Base-by-base conservation (phyloP, 1,140 invertebrate genomes). In the Mylabris phalerata region DNA sequence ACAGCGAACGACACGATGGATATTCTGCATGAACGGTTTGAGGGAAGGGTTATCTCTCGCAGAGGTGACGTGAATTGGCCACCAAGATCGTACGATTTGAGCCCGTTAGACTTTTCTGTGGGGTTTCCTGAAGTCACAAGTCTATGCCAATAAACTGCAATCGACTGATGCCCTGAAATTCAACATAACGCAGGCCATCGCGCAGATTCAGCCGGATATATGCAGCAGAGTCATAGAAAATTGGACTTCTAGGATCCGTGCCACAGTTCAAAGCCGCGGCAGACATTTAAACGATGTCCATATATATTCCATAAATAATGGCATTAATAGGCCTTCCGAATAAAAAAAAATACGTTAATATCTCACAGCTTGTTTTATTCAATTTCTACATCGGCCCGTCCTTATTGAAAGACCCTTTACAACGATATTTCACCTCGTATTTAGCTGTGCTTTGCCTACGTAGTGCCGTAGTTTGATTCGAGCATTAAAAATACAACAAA, bases 1-100 rank as follows among this genome's bases (percentile, higher is more conserved):
- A 67, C 62, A 46, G 59, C 61, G 40, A 47, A 51, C 11, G n/a
- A 19, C 57, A 60, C 64, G 13, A 39, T 9, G 49, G 48, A 27
- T 54, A 19, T 32, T 32, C 56, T 75, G 27, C 60, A 71, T 50
- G 48, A 64, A 46, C 39, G 26, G 9, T 74, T 66, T 65, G 65
- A 61, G 24, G 48, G 62, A 10, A 38, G 65, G 26, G 76, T 70
- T 67, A 73, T 76, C 66, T 69, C 73, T 48, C 65, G 71, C 32
- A 60, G 61, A 56, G 71, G 70, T 50, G 66, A 66, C 43, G 65
- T 74, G 56, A 11, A 25, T 46, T 76, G 73, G 74, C 74, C 70
- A 54, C 62, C 74, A 47, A 50, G 70, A 48, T 75, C 68, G 13
- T 73, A 71, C 2, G 74, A 78, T 60, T 59, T 76, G 48, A 75